Conservation (phyloP, 2,888 invertebrate genomes). For the Willowsia nigromaculata region DNA sequence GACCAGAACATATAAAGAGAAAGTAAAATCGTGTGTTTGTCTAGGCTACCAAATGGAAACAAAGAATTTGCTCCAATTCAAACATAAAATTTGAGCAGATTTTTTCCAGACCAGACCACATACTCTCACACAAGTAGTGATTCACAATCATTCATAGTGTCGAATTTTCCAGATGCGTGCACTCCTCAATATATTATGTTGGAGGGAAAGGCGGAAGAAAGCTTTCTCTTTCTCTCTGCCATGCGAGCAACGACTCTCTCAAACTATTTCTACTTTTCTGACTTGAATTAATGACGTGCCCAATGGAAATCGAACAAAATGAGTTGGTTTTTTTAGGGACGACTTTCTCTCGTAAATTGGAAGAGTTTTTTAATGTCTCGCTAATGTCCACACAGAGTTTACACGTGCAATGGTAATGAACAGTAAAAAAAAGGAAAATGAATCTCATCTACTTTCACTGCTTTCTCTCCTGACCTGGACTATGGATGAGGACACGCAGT, state of each 20-base stretch:
- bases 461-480: not conserved
- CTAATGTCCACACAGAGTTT: not conserved
- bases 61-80: not conserved
- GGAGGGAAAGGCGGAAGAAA: not conserved
- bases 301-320: slow-evolving; percentile 45
- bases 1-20: not conserved
- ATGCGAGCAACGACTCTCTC: not conserved
- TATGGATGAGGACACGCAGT: not conserved
- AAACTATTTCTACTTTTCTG: not conserved
- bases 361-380: not conserved
- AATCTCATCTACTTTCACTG: not conserved
- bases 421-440: not conserved
- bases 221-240: not conserved
- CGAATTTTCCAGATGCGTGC: slow-evolving; percentile 39
- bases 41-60: too few species aligned
- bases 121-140: not conserved
- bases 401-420: not conserved
- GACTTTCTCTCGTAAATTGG: not conserved
- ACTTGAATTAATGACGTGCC: slow-evolving; percentile 55
- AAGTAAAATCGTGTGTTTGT: not conserved
- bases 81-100: not conserved
- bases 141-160: slow-evolving; percentile 28
- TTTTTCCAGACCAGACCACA: not conserved
- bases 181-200: not conserved
- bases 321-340: slow-evolving; percentile 9